Evolutionary conservation across 1,140 invertebrate species (phyloP).

Genomic region (Teleopsis dalmanni): DNA sequence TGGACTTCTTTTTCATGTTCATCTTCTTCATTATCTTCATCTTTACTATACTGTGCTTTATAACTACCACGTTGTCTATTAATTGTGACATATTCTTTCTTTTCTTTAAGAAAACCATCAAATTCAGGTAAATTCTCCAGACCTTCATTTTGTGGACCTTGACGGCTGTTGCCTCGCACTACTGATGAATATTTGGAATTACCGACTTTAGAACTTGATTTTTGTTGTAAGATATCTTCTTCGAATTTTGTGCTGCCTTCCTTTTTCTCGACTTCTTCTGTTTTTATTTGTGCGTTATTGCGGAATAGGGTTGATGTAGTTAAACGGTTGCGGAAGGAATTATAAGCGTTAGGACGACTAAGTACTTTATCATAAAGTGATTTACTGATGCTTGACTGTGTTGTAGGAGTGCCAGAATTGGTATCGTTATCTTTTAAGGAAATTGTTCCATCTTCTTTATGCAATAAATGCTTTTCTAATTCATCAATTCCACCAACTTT

Average conservation of each 20-base stretch:
- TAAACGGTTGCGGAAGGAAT: conserved; percentile 29
- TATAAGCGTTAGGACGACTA: conserved; percentile 42
- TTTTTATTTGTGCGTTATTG: conserved; percentile 6
- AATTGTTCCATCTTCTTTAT: conserved; percentile 47
- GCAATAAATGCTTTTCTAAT: conserved; percentile 65
- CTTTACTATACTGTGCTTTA: conserved; percentile 21
- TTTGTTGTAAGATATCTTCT: neutral
- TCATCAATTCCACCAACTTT: conserved; percentile 78
- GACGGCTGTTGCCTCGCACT: conserved; percentile 50
- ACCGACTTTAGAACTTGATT: conserved; percentile 5
- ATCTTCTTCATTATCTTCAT: conserved; percentile 38
- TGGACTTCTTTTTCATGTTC: conserved; percentile 23
- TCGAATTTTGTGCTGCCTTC: neutral
- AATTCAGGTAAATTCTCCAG: conserved; percentile 50
- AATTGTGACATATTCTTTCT: conserved; percentile 49
- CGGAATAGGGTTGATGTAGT: conserved; percentile 8
- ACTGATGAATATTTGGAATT: conserved; percentile 42
- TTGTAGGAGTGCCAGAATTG: conserved; percentile 21
- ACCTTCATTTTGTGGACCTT: conserved; percentile 65
- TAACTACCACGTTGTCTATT: conserved; percentile 42
- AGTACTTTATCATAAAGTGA: conserved; percentile 66
- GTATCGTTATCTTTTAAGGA: conserved; percentile 19
- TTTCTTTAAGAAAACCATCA: conserved; percentile 45
- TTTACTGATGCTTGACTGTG: conserved; percentile 55
- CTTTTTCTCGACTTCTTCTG: conserved; percentile 2